Percentiles rank a stretch among this genome's conserved stretches.
Evolutionary conservation across 2,113 vertebrate species (phyloP).

Genomic region (Cebus imitator): DNA sequence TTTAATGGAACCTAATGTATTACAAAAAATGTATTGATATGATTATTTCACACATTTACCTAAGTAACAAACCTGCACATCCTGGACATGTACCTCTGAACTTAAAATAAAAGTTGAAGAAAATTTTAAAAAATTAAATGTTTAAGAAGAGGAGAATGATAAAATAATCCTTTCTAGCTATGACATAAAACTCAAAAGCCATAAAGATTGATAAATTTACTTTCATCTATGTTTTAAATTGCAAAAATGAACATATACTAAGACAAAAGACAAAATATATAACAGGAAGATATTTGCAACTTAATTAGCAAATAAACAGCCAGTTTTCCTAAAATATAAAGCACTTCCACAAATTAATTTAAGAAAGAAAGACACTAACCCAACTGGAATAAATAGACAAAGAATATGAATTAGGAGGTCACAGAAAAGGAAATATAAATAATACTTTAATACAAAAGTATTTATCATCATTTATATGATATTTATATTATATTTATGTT

Average conservation of each 20-base stretch:
- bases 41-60: neutral
- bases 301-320: neutral
- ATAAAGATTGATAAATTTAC: neutral
- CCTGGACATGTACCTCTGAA: too few relatives aligned
- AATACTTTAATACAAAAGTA: neutral
- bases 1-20: neutral
- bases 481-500: neutral
- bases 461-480: neutral
- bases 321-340: neutral
- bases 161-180: neutral
- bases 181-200: neutral
- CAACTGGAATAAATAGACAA: neutral
- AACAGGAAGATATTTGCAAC: neutral
- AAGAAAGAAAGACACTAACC: neutral
- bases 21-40: neutral
- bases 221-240: neutral
- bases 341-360: neutral
- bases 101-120: too few relatives aligned
- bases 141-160: neutral
- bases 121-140: neutral
- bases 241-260: neutral
- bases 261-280: neutral
- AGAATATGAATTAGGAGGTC: neutral
- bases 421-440: neutral
- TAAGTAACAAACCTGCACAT: too few relatives aligned